Conservation (phyloP, 2,888 invertebrate genomes). For the Zootermopsis nevadensis region DNA sequence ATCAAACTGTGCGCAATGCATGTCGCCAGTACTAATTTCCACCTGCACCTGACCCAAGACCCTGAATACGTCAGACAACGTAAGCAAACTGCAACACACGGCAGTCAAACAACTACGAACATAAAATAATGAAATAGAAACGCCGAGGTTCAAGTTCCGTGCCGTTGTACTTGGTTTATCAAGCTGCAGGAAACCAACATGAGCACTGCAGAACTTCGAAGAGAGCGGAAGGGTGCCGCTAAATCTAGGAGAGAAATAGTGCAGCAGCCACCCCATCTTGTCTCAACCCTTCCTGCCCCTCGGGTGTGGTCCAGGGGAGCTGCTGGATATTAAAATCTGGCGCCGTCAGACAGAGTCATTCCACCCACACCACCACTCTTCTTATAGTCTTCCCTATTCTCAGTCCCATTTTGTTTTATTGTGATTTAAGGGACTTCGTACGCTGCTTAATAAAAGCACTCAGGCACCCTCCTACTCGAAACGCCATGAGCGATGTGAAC, state of each 20-base stretch:
- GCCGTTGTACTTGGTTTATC: background rate
- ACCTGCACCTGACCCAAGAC: too few relatives aligned
- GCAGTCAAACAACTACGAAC: background rate
- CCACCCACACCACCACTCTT: background rate
- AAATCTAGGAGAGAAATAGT: conserved; percentile 38
- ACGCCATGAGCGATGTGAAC: background rate
- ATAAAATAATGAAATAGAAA: background rate
- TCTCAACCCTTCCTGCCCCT: conserved; percentile 2
- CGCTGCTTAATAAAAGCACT: background rate
- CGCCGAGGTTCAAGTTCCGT: background rate
- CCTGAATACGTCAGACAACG: too few relatives aligned
- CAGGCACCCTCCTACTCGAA: background rate
- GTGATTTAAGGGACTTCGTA: conserved; percentile 46
- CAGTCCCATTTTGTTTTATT: conserved; percentile 45
- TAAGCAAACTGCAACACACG: too few relatives aligned
- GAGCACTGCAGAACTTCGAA: background rate
- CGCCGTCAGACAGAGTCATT: conserved; percentile 19
- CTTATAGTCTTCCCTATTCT: conserved; percentile 12
- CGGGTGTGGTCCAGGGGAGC: conserved; percentile 15
- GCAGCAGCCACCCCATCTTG: conserved; percentile 11
- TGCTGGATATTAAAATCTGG: conserved; percentile 51
- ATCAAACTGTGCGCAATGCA: too few relatives aligned
- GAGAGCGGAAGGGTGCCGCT: conserved; percentile 34
- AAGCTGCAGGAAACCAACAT: background rate
- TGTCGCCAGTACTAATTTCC: too few relatives aligned